phyloP scores from a whole-genome alignment of 2,888 invertebrate genomes.

The Strigamia maritima region DNA sequence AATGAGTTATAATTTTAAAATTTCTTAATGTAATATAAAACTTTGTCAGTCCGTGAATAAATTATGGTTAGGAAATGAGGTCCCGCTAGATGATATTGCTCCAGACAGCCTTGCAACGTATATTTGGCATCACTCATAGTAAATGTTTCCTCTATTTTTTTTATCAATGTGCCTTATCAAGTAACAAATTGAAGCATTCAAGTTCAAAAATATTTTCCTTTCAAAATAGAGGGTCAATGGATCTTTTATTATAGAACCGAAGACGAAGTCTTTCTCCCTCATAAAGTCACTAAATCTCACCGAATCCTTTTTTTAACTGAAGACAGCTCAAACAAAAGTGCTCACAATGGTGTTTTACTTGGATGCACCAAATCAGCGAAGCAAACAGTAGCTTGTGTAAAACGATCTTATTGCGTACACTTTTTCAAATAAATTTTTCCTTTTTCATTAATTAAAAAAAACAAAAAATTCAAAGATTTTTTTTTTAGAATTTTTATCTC shows the following conservation, averaged over 20 bases:
- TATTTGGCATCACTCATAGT: not conserved
- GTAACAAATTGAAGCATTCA: not conserved
- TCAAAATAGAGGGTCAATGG: constrained; percentile 15
- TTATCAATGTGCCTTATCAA: constrained; percentile 6
- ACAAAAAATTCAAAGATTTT: not conserved
- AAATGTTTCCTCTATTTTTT: not conserved
- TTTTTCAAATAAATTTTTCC: not conserved
- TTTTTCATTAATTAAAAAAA: not conserved
- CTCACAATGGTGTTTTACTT: constrained; percentile 10
- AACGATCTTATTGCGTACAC: not conserved
- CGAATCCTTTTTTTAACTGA: not conserved
- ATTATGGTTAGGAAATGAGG: not conserved
- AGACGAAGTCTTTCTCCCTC: not conserved
- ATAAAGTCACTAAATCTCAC: constrained; percentile 4
- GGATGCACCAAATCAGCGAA: constrained; percentile 5
- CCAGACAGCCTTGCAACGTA: not conserved
- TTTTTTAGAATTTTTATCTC: not conserved
- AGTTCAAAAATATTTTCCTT: constrained; percentile 1
- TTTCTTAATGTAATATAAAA: not conserved
- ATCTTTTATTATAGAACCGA: not conserved
- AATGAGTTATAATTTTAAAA: not conserved
- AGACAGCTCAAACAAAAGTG: constrained; percentile 5
- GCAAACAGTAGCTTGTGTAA: not conserved
- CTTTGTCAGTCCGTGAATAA: not conserved
- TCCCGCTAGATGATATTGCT: not conserved